Percentiles rank a stretch among this genome's conserved stretches.
Evolutionary conservation across 2,113 vertebrate species (phyloP).

Genomic region (Pangasianodon gigas): DNA sequence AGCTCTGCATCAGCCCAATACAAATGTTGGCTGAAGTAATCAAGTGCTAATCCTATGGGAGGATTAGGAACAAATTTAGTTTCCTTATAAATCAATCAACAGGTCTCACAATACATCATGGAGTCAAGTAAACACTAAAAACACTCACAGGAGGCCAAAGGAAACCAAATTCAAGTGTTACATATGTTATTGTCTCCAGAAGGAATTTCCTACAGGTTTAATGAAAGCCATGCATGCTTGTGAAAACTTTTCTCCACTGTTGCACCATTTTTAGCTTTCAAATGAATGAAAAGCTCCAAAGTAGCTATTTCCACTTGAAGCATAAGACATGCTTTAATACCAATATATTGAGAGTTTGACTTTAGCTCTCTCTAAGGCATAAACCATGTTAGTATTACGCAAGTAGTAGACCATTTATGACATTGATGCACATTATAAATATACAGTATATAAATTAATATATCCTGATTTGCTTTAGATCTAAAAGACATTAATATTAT

Average conservation of each 20-base stretch:
- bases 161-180: slow-evolving; percentile 69
- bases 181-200: slow-evolving; percentile 64
- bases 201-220: slow-evolving; percentile 50
- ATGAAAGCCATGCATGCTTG: slow-evolving; percentile 29
- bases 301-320: not conserved
- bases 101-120: not conserved
- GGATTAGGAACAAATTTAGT: slow-evolving; percentile 61
- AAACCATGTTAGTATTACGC: not conserved
- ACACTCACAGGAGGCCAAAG: slow-evolving; percentile 57
- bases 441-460: not conserved
- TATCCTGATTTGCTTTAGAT: not conserved
- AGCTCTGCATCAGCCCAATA: slow-evolving; percentile 97
- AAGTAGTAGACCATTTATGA: not conserved
- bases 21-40: slow-evolving; percentile 91
- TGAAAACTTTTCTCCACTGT: slow-evolving; percentile 2
- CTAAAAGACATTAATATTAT: not conserved
- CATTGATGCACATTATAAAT: not conserved
- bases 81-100: slow-evolving; percentile 49
- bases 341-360: not conserved
- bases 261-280: not conserved
- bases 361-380: not conserved
- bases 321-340: slow-evolving; percentile 9
- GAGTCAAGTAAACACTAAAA: not conserved
- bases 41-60: slow-evolving; percentile 86
- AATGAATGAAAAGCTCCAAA: slow-evolving; percentile 23